A percentile compares a stretch with the other conserved stretches of the same genome.
phyloP scores from a whole-genome alignment of 1,140 invertebrate species.

The Zeugodacus cucurbitae region DNA sequence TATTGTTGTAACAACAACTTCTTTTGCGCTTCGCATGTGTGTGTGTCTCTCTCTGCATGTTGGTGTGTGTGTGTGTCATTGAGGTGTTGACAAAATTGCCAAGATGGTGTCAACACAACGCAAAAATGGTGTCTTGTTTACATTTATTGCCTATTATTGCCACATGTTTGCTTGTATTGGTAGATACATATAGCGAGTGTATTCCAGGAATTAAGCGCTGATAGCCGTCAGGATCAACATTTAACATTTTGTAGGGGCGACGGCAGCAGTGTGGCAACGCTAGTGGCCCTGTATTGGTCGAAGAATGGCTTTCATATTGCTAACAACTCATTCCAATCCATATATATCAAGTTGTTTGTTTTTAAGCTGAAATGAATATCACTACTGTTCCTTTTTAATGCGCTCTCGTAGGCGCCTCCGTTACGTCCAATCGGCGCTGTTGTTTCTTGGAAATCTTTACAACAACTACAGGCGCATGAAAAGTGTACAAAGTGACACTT shows the following conservation, averaged over 20 bases:
- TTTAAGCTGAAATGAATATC: not conserved
- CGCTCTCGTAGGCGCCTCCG: not conserved
- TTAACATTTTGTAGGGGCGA: not conserved
- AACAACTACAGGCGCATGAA: not conserved
- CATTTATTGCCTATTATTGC: slow-evolving; percentile 33
- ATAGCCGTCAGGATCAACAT: slow-evolving; percentile 4
- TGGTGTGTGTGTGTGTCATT: slow-evolving; percentile 30
- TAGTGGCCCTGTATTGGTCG: not conserved
- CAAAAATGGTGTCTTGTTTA: slow-evolving; percentile 46
- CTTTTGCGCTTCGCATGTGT: not conserved
- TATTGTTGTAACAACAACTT: slow-evolving; percentile 3
- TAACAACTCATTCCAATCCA: not conserved
- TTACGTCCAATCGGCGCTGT: not conserved
- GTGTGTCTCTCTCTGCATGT: not conserved
- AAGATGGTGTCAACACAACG: slow-evolving; percentile 46
- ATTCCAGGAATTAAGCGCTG: not conserved
- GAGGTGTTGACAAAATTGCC: slow-evolving; percentile 39
- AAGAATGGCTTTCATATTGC: not conserved
- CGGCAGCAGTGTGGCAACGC: not conserved
- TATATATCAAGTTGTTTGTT: not conserved
- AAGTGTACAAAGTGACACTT: not conserved
- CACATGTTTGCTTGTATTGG: not conserved
- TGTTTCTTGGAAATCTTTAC: not conserved
- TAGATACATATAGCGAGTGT: not conserved
- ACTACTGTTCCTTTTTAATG: not conserved